Conservation (phyloP, 2,797 vertebrate genomes). For the Limosa lapponica region DNA sequence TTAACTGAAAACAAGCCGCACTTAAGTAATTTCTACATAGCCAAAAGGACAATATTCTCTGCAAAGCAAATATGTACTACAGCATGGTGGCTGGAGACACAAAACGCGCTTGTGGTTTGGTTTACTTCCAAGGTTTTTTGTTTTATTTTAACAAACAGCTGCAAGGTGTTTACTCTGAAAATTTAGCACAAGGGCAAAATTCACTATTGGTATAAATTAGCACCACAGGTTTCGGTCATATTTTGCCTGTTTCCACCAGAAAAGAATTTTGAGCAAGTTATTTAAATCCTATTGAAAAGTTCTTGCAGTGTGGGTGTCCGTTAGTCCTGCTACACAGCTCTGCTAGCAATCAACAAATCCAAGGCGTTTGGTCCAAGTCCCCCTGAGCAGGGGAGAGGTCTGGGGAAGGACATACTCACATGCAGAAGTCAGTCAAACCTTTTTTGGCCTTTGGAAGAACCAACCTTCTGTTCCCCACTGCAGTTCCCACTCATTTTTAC, state of each 20-base stretch:
- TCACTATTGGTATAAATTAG: slow-evolving; percentile 20
- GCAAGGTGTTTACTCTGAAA: slow-evolving; percentile 52
- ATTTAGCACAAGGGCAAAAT: slow-evolving; percentile 15
- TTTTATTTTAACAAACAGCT: slow-evolving; percentile 62
- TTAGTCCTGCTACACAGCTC: background rate
- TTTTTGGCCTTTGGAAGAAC: background rate
- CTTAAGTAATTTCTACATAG: slow-evolving; percentile 58
- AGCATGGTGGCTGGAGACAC: slow-evolving; percentile 35
- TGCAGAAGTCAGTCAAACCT: background rate
- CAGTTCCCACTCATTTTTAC: background rate
- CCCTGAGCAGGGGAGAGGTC: background rate
- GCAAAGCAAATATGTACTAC: slow-evolving; percentile 17
- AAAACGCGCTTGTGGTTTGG: slow-evolving; percentile 57
- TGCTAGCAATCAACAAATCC: background rate
- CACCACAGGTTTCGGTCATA: background rate
- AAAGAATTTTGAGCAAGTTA: slow-evolving; percentile 16
- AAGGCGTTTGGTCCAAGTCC: background rate
- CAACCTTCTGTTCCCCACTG: background rate
- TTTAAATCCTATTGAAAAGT: background rate
- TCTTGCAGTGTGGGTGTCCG: slow-evolving; percentile 6
- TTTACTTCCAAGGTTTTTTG: slow-evolving; percentile 65
- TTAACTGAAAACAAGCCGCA: slow-evolving; percentile 57
- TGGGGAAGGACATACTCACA: background rate
- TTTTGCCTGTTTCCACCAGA: slow-evolving; percentile 23
- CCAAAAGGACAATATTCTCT: slow-evolving; percentile 66